Evolutionary conservation across 2,888 invertebrate species (phyloP), one percentile per base, ranked within the genome.

Genomic region (Lochmaea crataegi): DNA sequence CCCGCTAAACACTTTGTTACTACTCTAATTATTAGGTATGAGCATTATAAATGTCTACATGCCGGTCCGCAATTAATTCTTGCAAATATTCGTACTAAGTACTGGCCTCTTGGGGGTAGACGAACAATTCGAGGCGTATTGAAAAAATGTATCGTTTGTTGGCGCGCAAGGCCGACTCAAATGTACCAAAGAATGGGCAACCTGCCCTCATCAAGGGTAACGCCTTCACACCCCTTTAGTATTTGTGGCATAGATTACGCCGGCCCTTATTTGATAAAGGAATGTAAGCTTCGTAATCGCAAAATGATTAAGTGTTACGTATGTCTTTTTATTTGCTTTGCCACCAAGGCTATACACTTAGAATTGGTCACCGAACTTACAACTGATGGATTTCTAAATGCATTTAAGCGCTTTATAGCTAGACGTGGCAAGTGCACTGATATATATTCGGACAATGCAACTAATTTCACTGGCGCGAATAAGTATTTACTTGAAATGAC

Each of bases 241-340:
- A 76, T 79, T 32, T 66, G 69, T 0, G 83, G 81, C 14, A 68
- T 77, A 1, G 81, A 82, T 64, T 82, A 77, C 68, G 80, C 76
- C 26, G 81, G 80, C n/a, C 81, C 80, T 77, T 81, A 63, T 63
- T 66, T 3, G 45, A 81, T 0, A 82, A 81, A 3, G 10, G 41
- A 53, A 79, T 75, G 77, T 26, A 73, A 77, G 69, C 41, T 57
- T 14, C 53, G 78, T 26, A 65, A 63, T 51, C n/a, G 64, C 4
- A 79, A 78, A 67, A 22, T 73, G 2, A 63, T 68, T 18, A 80
- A 80, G 67, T 63, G 65, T 0, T 81, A 80, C 32, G 18, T 80
- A 10, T 76, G 74, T 22, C 51, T 80, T 32, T 79, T 81, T 57
- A 72, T 81, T 61, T 81, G 81, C 64, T 75, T 79, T 26, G 12